These are phyloP conservation scores for Puntigrus tetrazona DNA, from an alignment of 2,113 vertebrate genomes.

Conservation along the genomic window DNA sequence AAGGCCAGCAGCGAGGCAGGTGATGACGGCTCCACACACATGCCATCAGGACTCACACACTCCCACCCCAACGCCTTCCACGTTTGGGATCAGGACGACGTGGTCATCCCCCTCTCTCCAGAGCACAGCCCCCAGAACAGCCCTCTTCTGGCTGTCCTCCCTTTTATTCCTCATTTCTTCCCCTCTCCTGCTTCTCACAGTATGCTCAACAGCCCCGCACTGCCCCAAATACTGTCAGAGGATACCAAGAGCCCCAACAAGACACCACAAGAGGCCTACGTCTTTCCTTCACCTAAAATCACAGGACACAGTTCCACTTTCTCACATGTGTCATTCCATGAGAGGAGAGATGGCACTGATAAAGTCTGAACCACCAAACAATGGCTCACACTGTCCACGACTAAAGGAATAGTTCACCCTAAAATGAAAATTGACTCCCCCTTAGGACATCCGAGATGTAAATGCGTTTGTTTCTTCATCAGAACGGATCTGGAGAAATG, in stretches of 20 bases:
- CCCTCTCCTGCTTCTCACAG: slow-evolving; percentile 57
- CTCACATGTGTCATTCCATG: neutral
- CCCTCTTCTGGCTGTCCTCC: slow-evolving; percentile 69
- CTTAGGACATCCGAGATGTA: neutral
- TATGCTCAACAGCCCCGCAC: slow-evolving; percentile 53
- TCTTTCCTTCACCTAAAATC: slow-evolving; percentile 2
- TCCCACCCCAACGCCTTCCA: slow-evolving; percentile 76
- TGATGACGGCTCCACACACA: slow-evolving; percentile 59
- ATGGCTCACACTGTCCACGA: neutral
- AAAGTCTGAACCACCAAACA: neutral
- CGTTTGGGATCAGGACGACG: slow-evolving; percentile 75
- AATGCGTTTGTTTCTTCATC: no score
- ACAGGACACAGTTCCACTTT: neutral
- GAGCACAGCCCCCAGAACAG: slow-evolving; percentile 60
- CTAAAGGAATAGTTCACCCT: neutral
- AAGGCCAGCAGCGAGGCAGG: slow-evolving; percentile 61
- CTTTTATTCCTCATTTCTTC: slow-evolving; percentile 72
- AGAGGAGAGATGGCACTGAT: slow-evolving; percentile 12
- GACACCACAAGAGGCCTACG: neutral
- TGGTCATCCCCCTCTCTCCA: slow-evolving; percentile 67
- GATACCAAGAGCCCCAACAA: slow-evolving; percentile 3
- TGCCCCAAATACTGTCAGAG: neutral
- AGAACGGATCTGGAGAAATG: no score
- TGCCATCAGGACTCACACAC: slow-evolving; percentile 59
- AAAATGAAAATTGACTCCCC: neutral